Evolutionary conservation across 2,888 invertebrate genomes (phyloP), one percentile per base, ranked within the genome.

Genomic region (Lymantria dispar): DNA sequence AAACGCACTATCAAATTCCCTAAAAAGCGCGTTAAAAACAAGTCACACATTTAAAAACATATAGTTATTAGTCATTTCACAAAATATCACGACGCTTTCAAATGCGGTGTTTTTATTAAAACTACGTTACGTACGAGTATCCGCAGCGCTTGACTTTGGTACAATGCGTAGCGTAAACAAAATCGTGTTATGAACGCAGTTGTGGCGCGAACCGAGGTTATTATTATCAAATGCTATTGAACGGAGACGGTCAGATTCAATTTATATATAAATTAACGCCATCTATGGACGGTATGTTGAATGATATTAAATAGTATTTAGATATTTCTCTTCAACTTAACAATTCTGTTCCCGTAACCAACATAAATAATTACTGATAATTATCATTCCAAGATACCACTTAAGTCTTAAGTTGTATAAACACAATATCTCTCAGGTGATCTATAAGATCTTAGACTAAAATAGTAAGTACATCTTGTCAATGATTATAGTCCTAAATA

Each of bases 131-230:
- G 43, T 59, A 69, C 75, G 74, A 70, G 67, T 64, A 50, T 60
- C 54, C 74, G 51, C 68, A 47, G 50, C 64, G 66, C 68, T 67
- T 53, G 63, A 70, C 70, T 67, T 68, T 58, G 70, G 62, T 62
- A 74, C 72, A 78, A 75, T 40, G 40, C 13, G 40, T 14, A 40
- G 75, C 66, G 76, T 82, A 83, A 81, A 84, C 78, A 80, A 70
- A 71, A 68, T 69, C 58, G 59, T 72, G 65, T 68, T 72, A 66
- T 72, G 72, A 68, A 70, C 62, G 66, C 58, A 54, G 62, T 64
- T 64, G 61, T 70, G 69, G 72, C 73, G 73, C 69, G 72, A 74
- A 69, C 61, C 63, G 66, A 54, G 62, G 64, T 74, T 72, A 74
- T 69, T 33, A 33, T 33, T 73, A 68, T 63, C 67, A 56, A 68